phyloP scores from a whole-genome alignment of 2,888 invertebrate genomes.

The Baccha elongata region DNA sequence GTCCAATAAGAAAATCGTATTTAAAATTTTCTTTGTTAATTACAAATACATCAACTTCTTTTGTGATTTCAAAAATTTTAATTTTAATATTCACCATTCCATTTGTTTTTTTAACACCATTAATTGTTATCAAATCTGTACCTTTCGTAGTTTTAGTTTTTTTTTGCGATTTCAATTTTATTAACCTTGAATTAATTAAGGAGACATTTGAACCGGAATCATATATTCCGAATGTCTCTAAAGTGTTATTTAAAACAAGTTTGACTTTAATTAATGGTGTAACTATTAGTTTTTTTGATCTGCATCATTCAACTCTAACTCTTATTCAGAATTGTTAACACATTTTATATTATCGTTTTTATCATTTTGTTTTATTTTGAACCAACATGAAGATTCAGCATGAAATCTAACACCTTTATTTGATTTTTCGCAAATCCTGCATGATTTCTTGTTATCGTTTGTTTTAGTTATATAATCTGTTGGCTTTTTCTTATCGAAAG shows the following conservation, averaged over 20 bases:
- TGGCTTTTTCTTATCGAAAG: slow-evolving; percentile 46
- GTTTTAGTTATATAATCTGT: slow-evolving; percentile 8
- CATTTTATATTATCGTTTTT: slow-evolving; percentile 18
- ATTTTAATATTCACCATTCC: slow-evolving; percentile 54
- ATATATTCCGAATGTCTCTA: slow-evolving; percentile 30
- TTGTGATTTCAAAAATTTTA: slow-evolving; percentile 62
- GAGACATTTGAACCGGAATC: slow-evolving; percentile 40
- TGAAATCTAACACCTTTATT: slow-evolving; percentile 57
- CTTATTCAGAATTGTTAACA: slow-evolving; percentile 43
- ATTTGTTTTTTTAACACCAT: slow-evolving; percentile 65
- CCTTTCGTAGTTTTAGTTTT: slow-evolving; percentile 5
- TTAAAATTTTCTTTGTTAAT: slow-evolving; percentile 58
- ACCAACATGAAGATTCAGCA: slow-evolving; percentile 39
- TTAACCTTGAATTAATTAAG: slow-evolving; percentile 25
- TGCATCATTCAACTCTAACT: slow-evolving; percentile 16
- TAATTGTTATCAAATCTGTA: slow-evolving; percentile 58
- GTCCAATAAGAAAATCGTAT: slow-evolving; percentile 68
- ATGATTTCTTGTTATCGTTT: slow-evolving; percentile 47
- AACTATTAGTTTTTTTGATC: slow-evolving; percentile 9
- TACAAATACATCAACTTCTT: slow-evolving; percentile 56
- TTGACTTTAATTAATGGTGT: slow-evolving; percentile 47
- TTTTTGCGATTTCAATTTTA: slow-evolving; percentile 41
- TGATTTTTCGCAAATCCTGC: slow-evolving; percentile 62
- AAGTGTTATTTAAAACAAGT: slow-evolving; percentile 34
- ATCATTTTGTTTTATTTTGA: slow-evolving; percentile 35